These are phyloP conservation scores for Bagarius yarrelli DNA, from an alignment of 2,113 vertebrate species.

Conservation along the genomic window DNA sequence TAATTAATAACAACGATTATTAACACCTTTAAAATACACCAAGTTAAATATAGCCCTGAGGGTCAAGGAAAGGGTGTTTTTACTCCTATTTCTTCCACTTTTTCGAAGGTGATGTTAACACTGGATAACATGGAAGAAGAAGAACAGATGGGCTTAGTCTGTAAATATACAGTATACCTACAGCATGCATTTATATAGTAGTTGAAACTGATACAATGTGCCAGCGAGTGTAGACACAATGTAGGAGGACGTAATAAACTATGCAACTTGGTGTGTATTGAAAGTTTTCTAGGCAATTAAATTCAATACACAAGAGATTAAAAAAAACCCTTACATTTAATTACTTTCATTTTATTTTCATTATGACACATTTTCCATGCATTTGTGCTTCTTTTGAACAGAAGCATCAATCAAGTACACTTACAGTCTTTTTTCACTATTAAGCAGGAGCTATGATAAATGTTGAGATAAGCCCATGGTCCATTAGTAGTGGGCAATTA, in stretches of 20 bases:
- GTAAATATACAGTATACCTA: background rate
- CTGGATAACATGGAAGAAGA: background rate
- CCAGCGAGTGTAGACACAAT: background rate
- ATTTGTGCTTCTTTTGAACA: constrained; percentile 28
- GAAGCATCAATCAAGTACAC: constrained; percentile 62
- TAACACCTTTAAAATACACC: background rate
- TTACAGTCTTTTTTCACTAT: constrained; percentile 56
- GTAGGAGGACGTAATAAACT: constrained; percentile 12
- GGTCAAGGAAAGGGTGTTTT: background rate
- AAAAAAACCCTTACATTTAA: constrained; percentile 20
- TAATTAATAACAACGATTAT: background rate
- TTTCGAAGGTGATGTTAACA: background rate
- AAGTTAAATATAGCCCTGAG: constrained; percentile 4
- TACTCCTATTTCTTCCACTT: too few relatives aligned
- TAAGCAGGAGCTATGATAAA: constrained; percentile 73
- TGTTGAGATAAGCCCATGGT: constrained; percentile 64
- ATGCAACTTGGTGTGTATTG: background rate
- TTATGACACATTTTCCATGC: constrained; percentile 26
- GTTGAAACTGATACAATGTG: background rate
- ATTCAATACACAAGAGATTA: constrained; percentile 9
- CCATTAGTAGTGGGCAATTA: constrained; percentile 89
- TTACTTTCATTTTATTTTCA: constrained; percentile 34
- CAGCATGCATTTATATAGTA: background rate
- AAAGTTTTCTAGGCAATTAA: constrained; percentile 13
- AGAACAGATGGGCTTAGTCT: background rate